Conservation (phyloP, 2,113 vertebrate genomes). For the Parotia lawesii region DNA sequence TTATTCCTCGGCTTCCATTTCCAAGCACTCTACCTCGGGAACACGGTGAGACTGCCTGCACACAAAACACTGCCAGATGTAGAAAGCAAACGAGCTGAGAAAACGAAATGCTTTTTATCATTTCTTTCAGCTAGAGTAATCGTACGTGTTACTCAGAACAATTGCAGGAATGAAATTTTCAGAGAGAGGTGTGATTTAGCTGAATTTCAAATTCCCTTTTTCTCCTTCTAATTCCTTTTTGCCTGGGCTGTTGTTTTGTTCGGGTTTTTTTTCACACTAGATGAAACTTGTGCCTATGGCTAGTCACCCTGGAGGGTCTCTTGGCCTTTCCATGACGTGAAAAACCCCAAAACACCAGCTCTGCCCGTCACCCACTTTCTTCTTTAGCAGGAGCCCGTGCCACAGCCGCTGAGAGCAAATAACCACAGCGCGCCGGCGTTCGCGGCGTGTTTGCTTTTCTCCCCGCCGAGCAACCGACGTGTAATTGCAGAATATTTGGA, state of each 20-base stretch:
- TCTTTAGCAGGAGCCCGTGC: not conserved
- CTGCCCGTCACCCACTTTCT: not conserved
- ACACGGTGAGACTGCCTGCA: not conserved
- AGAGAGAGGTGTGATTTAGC: not conserved
- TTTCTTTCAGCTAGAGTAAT: constrained; percentile 36
- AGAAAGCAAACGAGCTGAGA: constrained; percentile 52
- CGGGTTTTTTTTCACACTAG: not conserved
- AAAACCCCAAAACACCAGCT: not conserved
- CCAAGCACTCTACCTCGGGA: not conserved
- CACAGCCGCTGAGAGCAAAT: not conserved
- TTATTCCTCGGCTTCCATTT: constrained; percentile 31
- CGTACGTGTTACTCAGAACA: not conserved
- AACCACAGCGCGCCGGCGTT: accelerated
- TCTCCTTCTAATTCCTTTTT: not conserved
- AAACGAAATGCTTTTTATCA: constrained; percentile 31
- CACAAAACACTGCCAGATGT: constrained; percentile 36
- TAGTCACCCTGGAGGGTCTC: not conserved
- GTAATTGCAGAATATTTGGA: constrained; percentile 14
- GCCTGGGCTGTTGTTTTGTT: not conserved
- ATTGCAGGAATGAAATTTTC: constrained; percentile 22
- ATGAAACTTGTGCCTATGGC: not conserved
- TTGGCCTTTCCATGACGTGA: not conserved
- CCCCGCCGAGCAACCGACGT: not conserved
- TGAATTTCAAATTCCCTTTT: not conserved
- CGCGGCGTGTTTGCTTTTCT: not conserved